Evolutionary conservation across 2,113 vertebrate genomes (phyloP).

Genomic region (Passer domesticus): DNA sequence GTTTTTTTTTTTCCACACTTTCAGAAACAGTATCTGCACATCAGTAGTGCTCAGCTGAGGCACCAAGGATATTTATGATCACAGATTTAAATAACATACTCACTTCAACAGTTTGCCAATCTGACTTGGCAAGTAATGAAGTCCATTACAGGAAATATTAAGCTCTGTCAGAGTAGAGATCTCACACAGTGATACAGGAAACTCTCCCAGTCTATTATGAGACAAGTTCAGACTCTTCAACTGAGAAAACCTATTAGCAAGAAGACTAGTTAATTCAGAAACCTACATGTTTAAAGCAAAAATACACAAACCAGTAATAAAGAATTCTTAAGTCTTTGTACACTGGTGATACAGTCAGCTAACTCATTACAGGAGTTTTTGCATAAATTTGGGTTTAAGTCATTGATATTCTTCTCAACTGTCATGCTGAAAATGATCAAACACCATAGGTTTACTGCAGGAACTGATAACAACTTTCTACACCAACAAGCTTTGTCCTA

Average conservation of each 20-base stretch:
- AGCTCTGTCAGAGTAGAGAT: constrained; percentile 90
- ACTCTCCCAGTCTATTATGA: constrained; percentile 89
- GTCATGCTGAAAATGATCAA: not conserved
- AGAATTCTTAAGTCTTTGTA: not conserved
- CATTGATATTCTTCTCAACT: not conserved
- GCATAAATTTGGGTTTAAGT: not conserved
- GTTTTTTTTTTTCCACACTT: not conserved
- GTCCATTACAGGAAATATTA: constrained; percentile 90
- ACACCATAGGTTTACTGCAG: not conserved
- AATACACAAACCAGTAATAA: not conserved
- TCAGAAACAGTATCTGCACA: not conserved
- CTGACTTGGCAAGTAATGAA: constrained; percentile 79
- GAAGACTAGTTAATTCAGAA: constrained; percentile 17
- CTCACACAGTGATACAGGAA: constrained; percentile 88
- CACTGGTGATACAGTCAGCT: not conserved
- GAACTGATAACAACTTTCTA: not conserved
- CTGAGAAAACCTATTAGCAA: constrained; percentile 88
- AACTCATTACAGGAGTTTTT: not conserved
- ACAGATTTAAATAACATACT: constrained; percentile 35
- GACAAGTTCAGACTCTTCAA: constrained; percentile 94
- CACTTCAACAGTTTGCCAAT: constrained; percentile 89
- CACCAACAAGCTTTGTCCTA: not conserved
- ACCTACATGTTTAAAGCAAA: not conserved
- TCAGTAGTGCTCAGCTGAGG: not conserved
- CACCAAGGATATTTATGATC: not conserved